Evolutionary conservation across 2,113 vertebrate genomes (phyloP).

Genomic region (Ranitomeya variabilis): DNA sequence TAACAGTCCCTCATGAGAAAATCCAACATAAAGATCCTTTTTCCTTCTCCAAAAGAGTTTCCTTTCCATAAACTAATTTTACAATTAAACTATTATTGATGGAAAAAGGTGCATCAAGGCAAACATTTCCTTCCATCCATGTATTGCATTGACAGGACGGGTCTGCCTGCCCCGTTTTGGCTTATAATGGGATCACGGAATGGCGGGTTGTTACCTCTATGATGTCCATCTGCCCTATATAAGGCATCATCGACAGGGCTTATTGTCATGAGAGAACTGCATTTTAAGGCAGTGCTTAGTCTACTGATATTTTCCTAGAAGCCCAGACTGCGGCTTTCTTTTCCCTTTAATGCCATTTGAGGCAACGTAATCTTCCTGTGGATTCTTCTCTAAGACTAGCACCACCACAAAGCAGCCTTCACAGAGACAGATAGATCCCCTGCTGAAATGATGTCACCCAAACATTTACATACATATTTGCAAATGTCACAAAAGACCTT

Average conservation of each 20-base stretch:
- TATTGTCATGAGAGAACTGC: neutral
- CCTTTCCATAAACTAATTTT: too few species aligned
- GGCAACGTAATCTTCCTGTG: neutral
- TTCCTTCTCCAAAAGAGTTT: too few species aligned
- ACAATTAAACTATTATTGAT: too few species aligned
- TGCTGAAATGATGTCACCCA: neutral
- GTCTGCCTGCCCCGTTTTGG: neutral
- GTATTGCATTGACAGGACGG: neutral
- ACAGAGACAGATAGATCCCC: neutral
- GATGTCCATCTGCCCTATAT: neutral
- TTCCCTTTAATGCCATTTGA: neutral
- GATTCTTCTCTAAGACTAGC: neutral
- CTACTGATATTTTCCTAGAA: neutral
- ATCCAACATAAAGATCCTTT: too few species aligned
- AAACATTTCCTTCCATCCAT: neutral
- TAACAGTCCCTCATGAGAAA: too few species aligned
- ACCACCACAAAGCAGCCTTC: neutral
- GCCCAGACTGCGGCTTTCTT: neutral
- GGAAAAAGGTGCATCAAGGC: too few species aligned
- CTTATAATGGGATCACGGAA: too few species aligned
- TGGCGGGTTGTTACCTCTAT: too few species aligned
- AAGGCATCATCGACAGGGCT: neutral
- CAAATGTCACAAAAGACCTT: slow-evolving; percentile 20
- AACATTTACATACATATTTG: slow-evolving; percentile 29
- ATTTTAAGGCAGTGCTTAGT: too few species aligned